Conservation (phyloP, 2,113 vertebrate genomes). For the Gracilinanus agilis region DNA sequence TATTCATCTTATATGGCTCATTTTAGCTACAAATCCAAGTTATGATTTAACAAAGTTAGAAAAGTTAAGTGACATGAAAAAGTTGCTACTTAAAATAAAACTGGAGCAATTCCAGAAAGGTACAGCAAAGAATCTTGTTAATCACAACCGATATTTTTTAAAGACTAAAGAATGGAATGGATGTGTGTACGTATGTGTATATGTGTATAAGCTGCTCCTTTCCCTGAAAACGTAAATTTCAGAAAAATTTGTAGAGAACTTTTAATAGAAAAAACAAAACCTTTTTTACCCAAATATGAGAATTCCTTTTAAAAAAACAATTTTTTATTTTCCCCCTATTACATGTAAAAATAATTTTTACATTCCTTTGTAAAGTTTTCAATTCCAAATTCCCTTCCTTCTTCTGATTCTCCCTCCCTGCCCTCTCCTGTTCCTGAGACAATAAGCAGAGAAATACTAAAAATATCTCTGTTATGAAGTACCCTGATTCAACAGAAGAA, state of each 20-base stretch:
- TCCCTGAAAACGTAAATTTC: constrained; percentile 37
- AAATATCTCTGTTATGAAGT: constrained; percentile 35
- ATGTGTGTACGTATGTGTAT: background rate
- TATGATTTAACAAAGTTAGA: constrained; percentile 6
- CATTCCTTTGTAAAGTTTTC: no score
- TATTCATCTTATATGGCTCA: background rate
- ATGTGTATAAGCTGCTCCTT: constrained; percentile 10
- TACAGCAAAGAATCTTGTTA: constrained; percentile 10
- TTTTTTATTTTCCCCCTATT: no score
- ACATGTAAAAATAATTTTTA: no score
- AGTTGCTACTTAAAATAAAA: constrained; percentile 39
- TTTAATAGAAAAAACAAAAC: constrained; percentile 49
- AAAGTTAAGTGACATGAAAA: constrained; percentile 21
- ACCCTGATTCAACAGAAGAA: constrained; percentile 45
- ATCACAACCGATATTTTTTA: background rate
- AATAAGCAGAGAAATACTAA: no score
- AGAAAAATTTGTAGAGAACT: constrained; percentile 18
- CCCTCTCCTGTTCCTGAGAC: no score
- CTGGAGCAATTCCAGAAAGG: background rate
- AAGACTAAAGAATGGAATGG: background rate
- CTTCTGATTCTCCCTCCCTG: no score
- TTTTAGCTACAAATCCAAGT: background rate
- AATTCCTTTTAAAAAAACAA: no score
- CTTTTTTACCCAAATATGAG: background rate
- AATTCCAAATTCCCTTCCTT: no score